Evolutionary conservation across 92 coral and sea anemone species (phyloP).

Genomic region (Palythoa heliodiscus): DNA sequence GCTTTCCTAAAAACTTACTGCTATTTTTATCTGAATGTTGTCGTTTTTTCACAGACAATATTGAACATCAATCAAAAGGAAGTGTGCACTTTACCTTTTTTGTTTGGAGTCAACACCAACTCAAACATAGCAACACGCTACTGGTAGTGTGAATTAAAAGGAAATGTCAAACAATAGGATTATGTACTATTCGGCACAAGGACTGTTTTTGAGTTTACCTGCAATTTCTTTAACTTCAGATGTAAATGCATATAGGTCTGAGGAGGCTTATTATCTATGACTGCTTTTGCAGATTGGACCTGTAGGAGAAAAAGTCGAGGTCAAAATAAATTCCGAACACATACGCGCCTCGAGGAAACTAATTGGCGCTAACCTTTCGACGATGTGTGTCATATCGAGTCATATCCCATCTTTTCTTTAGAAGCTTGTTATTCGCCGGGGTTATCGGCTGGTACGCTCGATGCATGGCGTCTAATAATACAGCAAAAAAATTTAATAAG

Average conservation of each 20-base stretch:
- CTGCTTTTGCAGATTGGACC: conserved; percentile 93
- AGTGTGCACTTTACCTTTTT: conserved; percentile 8
- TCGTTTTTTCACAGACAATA: neutral
- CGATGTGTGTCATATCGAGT: conserved; percentile 92
- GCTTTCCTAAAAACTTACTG: neutral
- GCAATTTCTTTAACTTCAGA: conserved; percentile 92
- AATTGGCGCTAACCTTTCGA: conserved; percentile 72
- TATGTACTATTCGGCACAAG: conserved; percentile 7
- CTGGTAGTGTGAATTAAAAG: neutral
- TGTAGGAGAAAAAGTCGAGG: conserved; percentile 34
- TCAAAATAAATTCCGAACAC: conserved; percentile 9
- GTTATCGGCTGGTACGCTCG: conserved; percentile 98
- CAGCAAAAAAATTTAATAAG: neutral
- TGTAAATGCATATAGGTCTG: conserved; percentile 98
- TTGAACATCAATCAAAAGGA: neutral
- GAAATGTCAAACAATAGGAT: conserved; percentile 20
- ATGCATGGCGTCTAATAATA: conserved; percentile 66
- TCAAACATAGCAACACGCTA: conserved; percentile 38
- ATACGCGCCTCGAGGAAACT: neutral
- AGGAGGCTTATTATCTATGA: conserved; percentile 95
- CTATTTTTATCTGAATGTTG: neutral
- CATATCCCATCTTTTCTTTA: conserved; percentile 98
- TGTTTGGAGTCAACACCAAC: conserved; percentile 34
- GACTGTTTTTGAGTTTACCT: conserved; percentile 62
- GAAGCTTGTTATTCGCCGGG: conserved; percentile 95